phyloP scores from a whole-genome alignment of 1,140 invertebrate species.

The Drosophila gunungcola region DNA sequence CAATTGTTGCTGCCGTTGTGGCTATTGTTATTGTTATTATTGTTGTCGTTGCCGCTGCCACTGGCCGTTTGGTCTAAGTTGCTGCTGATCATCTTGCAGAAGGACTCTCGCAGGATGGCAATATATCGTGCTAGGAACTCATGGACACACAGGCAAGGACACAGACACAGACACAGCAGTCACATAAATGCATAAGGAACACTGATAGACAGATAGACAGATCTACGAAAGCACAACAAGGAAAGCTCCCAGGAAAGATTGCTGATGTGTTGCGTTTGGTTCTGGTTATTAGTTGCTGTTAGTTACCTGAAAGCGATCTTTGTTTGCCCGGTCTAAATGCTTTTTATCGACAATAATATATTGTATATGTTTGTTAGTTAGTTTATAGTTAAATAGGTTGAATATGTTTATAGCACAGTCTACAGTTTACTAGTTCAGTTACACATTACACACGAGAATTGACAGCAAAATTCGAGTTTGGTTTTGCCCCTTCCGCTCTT shows the following conservation, averaged over 20 bases:
- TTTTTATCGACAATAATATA: conserved; percentile 14
- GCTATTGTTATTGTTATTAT: conserved; percentile 30
- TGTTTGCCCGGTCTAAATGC: conserved; percentile 40
- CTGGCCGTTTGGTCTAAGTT: conserved; percentile 10
- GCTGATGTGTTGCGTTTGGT: conserved; percentile 26
- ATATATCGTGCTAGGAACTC: conserved; percentile 25
- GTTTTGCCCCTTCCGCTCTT: conserved; percentile 30
- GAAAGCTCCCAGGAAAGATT: conserved; percentile 44
- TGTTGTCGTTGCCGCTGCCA: conserved; percentile 18
- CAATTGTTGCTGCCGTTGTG: conserved; percentile 26
- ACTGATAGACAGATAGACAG: conserved; percentile 33
- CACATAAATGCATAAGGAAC: conserved; percentile 36
- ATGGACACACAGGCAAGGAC: conserved; percentile 19
- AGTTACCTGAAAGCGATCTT: conserved; percentile 54
- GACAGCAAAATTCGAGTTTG: conserved; percentile 43
- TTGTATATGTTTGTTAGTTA: conserved; percentile 14
- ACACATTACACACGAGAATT: conserved; percentile 47
- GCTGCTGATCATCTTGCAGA: conserved; percentile 29
- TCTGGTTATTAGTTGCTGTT: conserved; percentile 3
- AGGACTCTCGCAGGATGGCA: conserved; percentile 7
- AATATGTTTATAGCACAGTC: conserved; percentile 65
- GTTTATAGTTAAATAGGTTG: conserved; percentile 16
- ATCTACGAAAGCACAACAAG: conserved; percentile 26
- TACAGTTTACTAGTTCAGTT: conserved; percentile 77
- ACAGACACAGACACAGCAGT: conserved; percentile 14